A percentile compares a stretch with the other conserved stretches of the same genome.
Evolutionary conservation across 2,113 vertebrate genomes (phyloP).

Genomic region (Cervus canadensis): DNA sequence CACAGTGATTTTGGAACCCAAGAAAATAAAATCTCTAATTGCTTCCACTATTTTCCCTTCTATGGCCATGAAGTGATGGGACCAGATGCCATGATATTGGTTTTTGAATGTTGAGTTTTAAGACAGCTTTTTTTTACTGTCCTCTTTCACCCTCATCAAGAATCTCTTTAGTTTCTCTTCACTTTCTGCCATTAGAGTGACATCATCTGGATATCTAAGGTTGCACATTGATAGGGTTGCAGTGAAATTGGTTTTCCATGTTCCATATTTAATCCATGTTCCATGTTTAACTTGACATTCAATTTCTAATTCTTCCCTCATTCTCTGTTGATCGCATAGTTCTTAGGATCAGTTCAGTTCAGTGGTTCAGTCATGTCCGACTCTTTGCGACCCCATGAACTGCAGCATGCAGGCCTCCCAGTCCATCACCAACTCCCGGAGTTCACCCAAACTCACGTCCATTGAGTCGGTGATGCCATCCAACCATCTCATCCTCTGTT

Average conservation of each 20-base stretch:
- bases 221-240: neutral
- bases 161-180: neutral
- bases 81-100: neutral
- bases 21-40: neutral
- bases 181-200: neutral
- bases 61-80: neutral
- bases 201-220: neutral
- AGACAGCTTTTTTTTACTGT: neutral
- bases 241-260: neutral
- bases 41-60: neutral
- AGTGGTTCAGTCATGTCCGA: rapidly evolving
- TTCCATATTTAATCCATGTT: neutral
- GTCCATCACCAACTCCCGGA: neutral
- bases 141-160: neutral
- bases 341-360: neutral
- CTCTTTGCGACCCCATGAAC: neutral
- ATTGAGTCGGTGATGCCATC: neutral
- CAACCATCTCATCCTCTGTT: neutral
- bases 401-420: rapidly evolving
- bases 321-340: neutral
- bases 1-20: neutral
- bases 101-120: neutral
- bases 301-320: neutral
- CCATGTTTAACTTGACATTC: neutral
- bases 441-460: neutral